phyloP scores from a whole-genome alignment of 1,140 invertebrate species.

The Drosophila bocqueti region DNA sequence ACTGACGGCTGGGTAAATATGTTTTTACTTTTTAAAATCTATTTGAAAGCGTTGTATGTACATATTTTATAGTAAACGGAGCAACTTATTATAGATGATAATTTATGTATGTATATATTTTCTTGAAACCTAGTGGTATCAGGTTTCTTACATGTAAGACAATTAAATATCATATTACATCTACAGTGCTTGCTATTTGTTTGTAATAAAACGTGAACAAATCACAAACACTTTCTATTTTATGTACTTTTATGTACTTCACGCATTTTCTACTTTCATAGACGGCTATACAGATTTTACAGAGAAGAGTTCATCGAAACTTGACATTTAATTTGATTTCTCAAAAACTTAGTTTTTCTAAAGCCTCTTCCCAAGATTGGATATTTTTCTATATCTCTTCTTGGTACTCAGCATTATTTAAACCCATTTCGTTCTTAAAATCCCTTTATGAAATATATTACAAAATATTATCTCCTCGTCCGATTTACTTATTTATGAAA shows the following conservation, averaged over 20 bases:
- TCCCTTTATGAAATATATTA: not conserved
- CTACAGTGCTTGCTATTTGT: not conserved
- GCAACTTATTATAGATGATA: not conserved
- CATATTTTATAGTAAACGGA: not conserved
- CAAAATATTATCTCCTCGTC: not conserved
- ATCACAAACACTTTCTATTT: slow-evolving; percentile 12
- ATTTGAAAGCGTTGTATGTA: too few relatives aligned
- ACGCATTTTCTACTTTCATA: not conserved
- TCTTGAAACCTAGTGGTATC: not conserved
- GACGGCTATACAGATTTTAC: too few relatives aligned
- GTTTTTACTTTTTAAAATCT: not conserved
- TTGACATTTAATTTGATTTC: too few relatives aligned
- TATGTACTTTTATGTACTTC: not conserved
- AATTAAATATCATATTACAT: not conserved
- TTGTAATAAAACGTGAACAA: not conserved
- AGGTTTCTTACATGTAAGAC: not conserved
- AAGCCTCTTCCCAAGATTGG: not conserved
- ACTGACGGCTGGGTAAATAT: not conserved
- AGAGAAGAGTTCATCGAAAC: too few relatives aligned
- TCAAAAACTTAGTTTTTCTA: too few relatives aligned
- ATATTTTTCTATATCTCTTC: not conserved
- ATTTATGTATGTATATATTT: not conserved
- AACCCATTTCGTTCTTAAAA: not conserved
- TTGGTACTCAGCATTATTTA: not conserved
- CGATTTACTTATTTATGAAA: not conserved